Evolutionary conservation across 2,888 invertebrate genomes (phyloP), one percentile per base, ranked within the genome.

Genomic region (Torymus aiolomorphi): DNA sequence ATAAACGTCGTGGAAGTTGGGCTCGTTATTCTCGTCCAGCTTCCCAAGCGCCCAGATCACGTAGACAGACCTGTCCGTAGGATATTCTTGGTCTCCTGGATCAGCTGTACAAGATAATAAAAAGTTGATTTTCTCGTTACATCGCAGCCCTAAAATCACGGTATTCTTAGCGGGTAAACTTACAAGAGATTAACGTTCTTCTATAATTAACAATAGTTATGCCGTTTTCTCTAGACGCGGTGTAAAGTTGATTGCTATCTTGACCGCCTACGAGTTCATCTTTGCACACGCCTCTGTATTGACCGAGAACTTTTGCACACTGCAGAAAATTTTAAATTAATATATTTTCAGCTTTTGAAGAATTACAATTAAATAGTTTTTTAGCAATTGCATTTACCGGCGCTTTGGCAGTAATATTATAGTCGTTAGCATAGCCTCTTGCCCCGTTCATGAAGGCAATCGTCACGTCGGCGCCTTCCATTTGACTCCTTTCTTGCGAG

Each of bases 1-100:
- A 91, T 95, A 97, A 78, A 94, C 90, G 75, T 95, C 94, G 89
- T 97, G 97, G 91, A 95, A 96, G 83, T 94, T 94, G 0, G 97
- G 97, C 88, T 96, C 96, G 81, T 93, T 93, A 84, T 93, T 94
- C 42, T 93, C 92, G 89, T 96, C 96, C 83, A 97, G 91, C 83
- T 94, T 92, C 2, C 97, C 97, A 76, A 97, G 91, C 0, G 97
- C 96, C 97, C 97, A 97, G 76, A 97, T 93, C 18, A 95, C 92
- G 87, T 93, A 94, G 80, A 92, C 90, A 0, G 92, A 91, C 31
- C 92, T 92, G 83, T 94, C 93, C 78, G 93, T 91, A 54, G 92
- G 92, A 91, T 94, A 94, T 88, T 94, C 94, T 87, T 94, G 95
- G 87, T 97, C 97, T 51, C 96, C 94, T 77, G 91, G 84, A 91